phyloP scores from a whole-genome alignment of 2,888 invertebrate genomes.

The Apamea anceps region DNA sequence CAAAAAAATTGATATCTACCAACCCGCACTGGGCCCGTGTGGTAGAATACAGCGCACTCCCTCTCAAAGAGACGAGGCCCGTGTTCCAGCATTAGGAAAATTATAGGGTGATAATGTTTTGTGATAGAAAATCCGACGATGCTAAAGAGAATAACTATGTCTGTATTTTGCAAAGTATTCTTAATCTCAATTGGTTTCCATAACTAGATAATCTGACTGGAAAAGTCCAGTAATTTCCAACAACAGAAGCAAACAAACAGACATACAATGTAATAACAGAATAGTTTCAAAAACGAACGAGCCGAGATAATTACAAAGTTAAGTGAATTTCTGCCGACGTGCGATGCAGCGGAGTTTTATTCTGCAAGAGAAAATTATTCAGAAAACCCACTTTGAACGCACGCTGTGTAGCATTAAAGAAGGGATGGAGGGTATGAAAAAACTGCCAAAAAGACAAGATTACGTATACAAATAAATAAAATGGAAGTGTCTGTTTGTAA shows the following conservation, averaged over 20 bases:
- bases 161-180: neutral
- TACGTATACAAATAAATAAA: neutral
- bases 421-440: neutral
- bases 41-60: too few species aligned
- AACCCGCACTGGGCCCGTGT: too few species aligned
- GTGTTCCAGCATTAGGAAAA: too few species aligned
- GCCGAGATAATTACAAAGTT: conserved; percentile 55
- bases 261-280: conserved; percentile 34
- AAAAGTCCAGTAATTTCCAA: neutral
- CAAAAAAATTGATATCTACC: too few species aligned
- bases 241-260: conserved; percentile 12
- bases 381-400: conserved; percentile 27
- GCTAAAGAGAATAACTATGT: neutral
- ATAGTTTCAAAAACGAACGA: conserved; percentile 46
- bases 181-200: neutral
- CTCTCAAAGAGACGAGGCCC: too few species aligned
- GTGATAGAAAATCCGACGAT: neutral
- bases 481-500: too few species aligned
- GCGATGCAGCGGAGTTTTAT: conserved; percentile 8
- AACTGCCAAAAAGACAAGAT: neutral
- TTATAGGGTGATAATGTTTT: neutral
- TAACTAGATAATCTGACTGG: conserved; percentile 2
- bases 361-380: neutral
- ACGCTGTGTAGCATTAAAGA: neutral
- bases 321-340: conserved; percentile 56